Evolutionary conservation across 23 tunicate species (phyloP).

Genomic region (Trididemnum nubilum): DNA sequence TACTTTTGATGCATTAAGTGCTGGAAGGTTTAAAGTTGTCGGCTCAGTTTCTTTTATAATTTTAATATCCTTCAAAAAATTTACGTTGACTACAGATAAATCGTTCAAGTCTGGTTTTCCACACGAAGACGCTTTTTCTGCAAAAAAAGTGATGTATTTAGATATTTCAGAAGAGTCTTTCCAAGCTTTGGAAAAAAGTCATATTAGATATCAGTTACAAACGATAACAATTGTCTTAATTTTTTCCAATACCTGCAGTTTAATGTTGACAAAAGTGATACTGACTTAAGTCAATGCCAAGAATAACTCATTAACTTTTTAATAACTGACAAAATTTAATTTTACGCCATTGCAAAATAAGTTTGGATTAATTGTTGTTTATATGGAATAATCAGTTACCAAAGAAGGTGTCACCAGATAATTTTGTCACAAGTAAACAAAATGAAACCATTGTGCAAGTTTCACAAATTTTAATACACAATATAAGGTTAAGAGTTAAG

Average conservation of each 20-base stretch:
- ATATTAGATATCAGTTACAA: background rate
- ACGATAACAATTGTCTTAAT: background rate
- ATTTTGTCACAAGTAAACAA: too few species aligned
- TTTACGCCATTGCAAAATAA: too few species aligned
- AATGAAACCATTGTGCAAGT: too few species aligned
- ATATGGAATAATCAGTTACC: too few species aligned
- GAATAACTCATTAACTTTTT: too few species aligned
- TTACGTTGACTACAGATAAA: background rate
- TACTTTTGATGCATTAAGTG: background rate
- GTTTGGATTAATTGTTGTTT: too few species aligned
- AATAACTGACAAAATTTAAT: too few species aligned
- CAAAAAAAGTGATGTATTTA: background rate
- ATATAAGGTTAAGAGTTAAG: too few species aligned
- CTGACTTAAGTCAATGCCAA: background rate
- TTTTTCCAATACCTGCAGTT: background rate
- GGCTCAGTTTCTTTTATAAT: background rate
- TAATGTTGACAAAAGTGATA: background rate
- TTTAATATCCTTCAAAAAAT: background rate
- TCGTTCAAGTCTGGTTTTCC: background rate
- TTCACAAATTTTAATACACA: too few species aligned
- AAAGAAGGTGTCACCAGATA: too few species aligned
- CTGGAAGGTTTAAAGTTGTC: background rate
- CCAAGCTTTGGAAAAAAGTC: too few species aligned
- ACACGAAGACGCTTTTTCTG: constrained; percentile 1
- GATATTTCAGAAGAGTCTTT: too few species aligned